Evolutionary conservation across 1,140 invertebrate genomes (phyloP).

Genomic region (Panulirus ornatus): DNA sequence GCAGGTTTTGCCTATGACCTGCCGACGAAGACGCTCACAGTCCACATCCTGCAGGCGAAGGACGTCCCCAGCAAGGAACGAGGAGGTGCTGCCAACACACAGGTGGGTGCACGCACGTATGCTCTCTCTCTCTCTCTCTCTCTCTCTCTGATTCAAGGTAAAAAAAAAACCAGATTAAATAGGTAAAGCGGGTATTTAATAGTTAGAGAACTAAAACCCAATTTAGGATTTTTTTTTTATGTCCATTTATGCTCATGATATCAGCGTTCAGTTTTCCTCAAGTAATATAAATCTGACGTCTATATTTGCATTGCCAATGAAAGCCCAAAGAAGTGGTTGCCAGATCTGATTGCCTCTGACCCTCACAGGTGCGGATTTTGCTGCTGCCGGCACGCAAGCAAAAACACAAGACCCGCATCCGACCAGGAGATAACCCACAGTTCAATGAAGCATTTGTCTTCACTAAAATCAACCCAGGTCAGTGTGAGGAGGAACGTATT

Average conservation of each 20-base stretch:
- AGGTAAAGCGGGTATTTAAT: no score
- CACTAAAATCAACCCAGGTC: slow-evolving; percentile 92
- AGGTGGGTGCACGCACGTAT: slow-evolving; percentile 80
- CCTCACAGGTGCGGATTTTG: slow-evolving; percentile 87
- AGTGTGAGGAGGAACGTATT: slow-evolving; percentile 59
- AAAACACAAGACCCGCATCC: slow-evolving; percentile 94
- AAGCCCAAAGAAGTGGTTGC: not conserved
- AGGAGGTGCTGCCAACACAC: slow-evolving; percentile 87
- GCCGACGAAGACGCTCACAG: slow-evolving; percentile 92
- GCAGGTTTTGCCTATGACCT: slow-evolving; percentile 93
- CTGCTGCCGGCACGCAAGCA: slow-evolving; percentile 94
- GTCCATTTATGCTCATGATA: no score
- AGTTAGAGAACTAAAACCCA: no score
- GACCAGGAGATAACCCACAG: slow-evolving; percentile 89
- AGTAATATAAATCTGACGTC: no score
- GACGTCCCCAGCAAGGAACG: slow-evolving; percentile 87
- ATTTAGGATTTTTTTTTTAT: no score
- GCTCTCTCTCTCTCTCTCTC: not conserved
- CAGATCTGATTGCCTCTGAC: not conserved
- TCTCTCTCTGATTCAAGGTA: no score
- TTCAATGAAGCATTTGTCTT: slow-evolving; percentile 95
- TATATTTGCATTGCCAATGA: no score
- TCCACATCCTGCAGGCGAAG: slow-evolving; percentile 91
- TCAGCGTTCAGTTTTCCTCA: no score
- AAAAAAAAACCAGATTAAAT: no score